Base-by-base conservation (phyloP, 1,140 invertebrate species). In the Drosophila burlai region DNA sequence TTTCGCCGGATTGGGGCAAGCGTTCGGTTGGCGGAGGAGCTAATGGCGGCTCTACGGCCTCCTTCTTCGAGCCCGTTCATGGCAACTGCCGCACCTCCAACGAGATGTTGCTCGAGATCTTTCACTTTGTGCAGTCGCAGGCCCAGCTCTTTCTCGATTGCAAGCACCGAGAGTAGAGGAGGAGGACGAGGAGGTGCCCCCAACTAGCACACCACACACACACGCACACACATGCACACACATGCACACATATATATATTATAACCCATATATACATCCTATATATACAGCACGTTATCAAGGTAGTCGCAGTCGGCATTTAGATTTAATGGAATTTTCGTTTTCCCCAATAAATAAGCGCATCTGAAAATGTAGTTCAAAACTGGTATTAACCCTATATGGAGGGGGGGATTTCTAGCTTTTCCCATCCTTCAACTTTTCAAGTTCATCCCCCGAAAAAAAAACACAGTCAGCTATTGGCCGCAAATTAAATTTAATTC, bases 1-100 rank as follows among this genome's bases (percentile, higher is more conserved):
- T 93, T 74, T 92, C 93, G 4, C 91, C 93, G 24, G 85, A 84
- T 24, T 93, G 93, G 93, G 93, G 93, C 34, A 93, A 93, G 57
- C 76, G 93, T 7, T 91, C 91, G 15, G 73, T 73, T 13, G 79
- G 79, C 4, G 81, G 78, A 18, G 81, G 78, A 18, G 76, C 65
- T 16, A 55, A 24, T 34, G 58, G 69, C n/a, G 71, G 66, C 9
- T 64, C 69, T 15, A 31, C 78, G 4, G 74, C 77, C 10, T 61
- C 78, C 42, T 92, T 91, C 54, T 92, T 91, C 50, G 84, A 91
- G 29, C 16, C 76, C 0, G 74, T 72, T 29, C 80, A 77, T 4
- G 78, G 76, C 42, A 92, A 90, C 55, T 92, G 91, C 67, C 92
- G 91, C n/a, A 87, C 87, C 21, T 92, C 91, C 18, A 92, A 87